Conservation (phyloP, 2,113 vertebrate genomes). For the Perca schrenkii region DNA sequence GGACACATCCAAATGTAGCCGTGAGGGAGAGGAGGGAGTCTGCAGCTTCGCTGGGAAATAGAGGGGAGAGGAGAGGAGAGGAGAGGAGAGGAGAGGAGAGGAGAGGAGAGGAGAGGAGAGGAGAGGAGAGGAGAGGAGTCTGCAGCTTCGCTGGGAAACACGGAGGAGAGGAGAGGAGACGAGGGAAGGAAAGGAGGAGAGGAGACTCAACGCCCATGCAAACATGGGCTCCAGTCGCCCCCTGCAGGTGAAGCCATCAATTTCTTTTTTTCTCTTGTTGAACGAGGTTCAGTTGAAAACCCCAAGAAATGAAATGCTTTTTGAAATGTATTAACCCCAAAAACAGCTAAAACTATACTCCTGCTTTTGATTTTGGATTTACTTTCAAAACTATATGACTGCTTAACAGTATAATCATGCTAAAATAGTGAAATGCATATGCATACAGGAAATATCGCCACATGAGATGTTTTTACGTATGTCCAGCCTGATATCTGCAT, state of each 20-base stretch:
- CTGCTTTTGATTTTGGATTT: too few species aligned
- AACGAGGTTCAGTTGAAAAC: too few species aligned
- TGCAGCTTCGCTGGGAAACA: background rate
- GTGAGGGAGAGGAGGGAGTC: constrained; percentile 36
- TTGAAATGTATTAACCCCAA: too few species aligned
- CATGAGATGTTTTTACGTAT: too few species aligned
- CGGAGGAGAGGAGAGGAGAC: constrained; percentile 46
- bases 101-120: constrained; percentile 42
- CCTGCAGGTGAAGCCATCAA: constrained; percentile 33
- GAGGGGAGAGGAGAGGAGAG: constrained; percentile 53
- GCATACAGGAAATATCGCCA: too few species aligned
- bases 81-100: constrained; percentile 15
- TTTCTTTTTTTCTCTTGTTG: background rate
- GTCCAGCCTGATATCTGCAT: too few species aligned
- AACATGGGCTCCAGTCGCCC: constrained; percentile 41
- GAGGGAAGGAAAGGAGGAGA: constrained; percentile 16
- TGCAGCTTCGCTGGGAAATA: constrained; percentile 64
- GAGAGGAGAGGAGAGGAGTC: constrained; percentile 20
- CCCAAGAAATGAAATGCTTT: too few species aligned
- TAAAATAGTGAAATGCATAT: too few species aligned
- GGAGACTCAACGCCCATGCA: constrained; percentile 39
- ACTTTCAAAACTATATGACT: too few species aligned
- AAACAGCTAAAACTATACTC: too few species aligned
- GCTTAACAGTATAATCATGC: too few species aligned
- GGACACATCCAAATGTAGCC: constrained; percentile 13